Percentiles rank a stretch among this genome's conserved stretches.
Evolutionary conservation across 30 jellyfish, hydroid and myxozoan genomes (phyloP).

Genomic region (Aurelia coerulea): DNA sequence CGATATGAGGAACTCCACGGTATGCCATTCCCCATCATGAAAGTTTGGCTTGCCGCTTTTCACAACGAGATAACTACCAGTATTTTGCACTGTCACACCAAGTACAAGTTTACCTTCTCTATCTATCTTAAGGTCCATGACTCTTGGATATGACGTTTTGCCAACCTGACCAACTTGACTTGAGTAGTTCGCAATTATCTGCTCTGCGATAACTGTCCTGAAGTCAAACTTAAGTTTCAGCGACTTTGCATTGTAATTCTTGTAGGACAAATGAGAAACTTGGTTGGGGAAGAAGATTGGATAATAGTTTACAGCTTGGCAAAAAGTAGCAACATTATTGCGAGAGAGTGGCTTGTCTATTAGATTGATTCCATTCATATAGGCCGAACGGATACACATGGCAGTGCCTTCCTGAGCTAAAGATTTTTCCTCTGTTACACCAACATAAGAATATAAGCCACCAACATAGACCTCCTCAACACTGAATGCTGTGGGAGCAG

Average conservation of each 20-base stretch:
- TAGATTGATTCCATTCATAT: slow-evolving; percentile 46
- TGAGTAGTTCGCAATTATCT: slow-evolving; percentile 81
- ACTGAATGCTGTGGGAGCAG: slow-evolving; percentile 77
- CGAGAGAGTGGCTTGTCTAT: slow-evolving; percentile 13
- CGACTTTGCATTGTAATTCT: slow-evolving; percentile 45
- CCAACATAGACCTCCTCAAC: slow-evolving; percentile 75
- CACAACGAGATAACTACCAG: slow-evolving; percentile 69
- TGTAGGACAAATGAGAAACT: slow-evolving; percentile 80
- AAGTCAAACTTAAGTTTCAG: slow-evolving; percentile 80
- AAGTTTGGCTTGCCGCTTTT: slow-evolving; percentile 81
- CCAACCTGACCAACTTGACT: neutral
- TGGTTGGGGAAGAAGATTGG: slow-evolving; percentile 94
- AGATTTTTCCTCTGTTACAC: slow-evolving; percentile 53
- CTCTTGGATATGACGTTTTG: slow-evolving; percentile 26
- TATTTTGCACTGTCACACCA: slow-evolving; percentile 69
- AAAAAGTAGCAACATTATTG: slow-evolving; percentile 11
- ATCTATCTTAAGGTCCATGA: slow-evolving; percentile 68
- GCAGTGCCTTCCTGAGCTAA: slow-evolving; percentile 65
- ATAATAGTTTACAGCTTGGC: slow-evolving; percentile 78
- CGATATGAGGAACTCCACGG: slow-evolving; percentile 74
- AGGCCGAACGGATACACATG: slow-evolving; percentile 72
- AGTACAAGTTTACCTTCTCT: slow-evolving; percentile 88
- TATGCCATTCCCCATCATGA: slow-evolving; percentile 98
- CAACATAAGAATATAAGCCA: slow-evolving; percentile 70
- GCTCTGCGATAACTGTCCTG: slow-evolving; percentile 88